phyloP scores from a whole-genome alignment of 1,140 invertebrate species.

The Bombus consobrinus region DNA sequence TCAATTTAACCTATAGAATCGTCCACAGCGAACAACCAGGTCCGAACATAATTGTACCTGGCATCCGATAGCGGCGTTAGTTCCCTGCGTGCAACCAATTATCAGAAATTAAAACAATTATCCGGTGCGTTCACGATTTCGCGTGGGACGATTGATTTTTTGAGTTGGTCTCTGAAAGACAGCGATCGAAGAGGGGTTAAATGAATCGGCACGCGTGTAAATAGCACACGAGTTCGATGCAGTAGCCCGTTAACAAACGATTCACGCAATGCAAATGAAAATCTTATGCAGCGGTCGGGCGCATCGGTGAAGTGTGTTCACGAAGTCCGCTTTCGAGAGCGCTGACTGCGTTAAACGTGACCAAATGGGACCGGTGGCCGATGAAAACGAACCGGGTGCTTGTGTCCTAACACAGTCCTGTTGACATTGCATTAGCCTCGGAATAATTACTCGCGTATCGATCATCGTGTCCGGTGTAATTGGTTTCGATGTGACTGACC shows the following conservation, averaged over 20 bases:
- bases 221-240: not conserved
- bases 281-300: slow-evolving; percentile 55
- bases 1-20: not conserved
- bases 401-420: slow-evolving; percentile 46
- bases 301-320: slow-evolving; percentile 1
- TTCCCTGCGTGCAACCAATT: not conserved
- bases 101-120: slow-evolving; percentile 13
- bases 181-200: slow-evolving; percentile 6
- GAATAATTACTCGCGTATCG: slow-evolving; percentile 73
- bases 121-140: not conserved
- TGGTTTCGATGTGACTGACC: slow-evolving; percentile 59
- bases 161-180: not conserved
- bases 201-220: not conserved
- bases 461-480: slow-evolving; percentile 68
- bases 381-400: slow-evolving; percentile 52
- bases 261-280: slow-evolving; percentile 62
- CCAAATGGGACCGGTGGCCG: slow-evolving; percentile 27
- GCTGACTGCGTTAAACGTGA: slow-evolving; percentile 51
- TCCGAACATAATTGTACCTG: not conserved
- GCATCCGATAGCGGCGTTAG: not conserved
- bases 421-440: slow-evolving; percentile 70
- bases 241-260: slow-evolving; percentile 21
- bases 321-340: slow-evolving; percentile 29
- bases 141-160: slow-evolving; percentile 4
- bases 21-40: not conserved